phyloP scores from a whole-genome alignment of 2,797 vertebrate species.

The Hippocampus kuda region DNA sequence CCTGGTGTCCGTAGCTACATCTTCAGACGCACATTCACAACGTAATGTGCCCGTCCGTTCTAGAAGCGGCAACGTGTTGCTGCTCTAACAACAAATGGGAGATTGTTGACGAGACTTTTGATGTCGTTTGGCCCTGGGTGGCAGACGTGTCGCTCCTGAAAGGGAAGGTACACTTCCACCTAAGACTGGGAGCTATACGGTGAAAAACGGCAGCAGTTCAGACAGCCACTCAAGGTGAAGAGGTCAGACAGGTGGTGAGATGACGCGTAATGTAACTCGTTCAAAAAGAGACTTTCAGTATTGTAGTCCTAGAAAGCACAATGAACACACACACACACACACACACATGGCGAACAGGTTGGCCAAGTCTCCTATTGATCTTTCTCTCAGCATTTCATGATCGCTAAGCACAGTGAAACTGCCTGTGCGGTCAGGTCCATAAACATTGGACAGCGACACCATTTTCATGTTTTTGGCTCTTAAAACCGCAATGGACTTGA shows the following conservation, averaged over 20 bases:
- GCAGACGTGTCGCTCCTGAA: conserved; percentile 32
- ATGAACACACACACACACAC: too few species aligned
- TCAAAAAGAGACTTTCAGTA: too few species aligned
- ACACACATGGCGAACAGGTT: too few species aligned
- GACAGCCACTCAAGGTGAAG: conserved; percentile 11
- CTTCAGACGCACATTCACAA: neutral
- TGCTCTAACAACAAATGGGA: conserved; percentile 23
- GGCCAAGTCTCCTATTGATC: neutral
- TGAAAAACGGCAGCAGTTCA: conserved; percentile 17
- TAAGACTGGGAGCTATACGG: conserved; percentile 18
- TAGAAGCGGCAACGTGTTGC: conserved; percentile 25
- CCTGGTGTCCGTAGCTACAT: neutral
- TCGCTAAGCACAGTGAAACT: too few species aligned
- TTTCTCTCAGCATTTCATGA: too few species aligned
- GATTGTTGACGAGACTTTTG: conserved; percentile 40
- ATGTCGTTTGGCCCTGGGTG: conserved; percentile 35
- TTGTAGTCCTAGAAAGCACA: too few species aligned
- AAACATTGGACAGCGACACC: too few species aligned
- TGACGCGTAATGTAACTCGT: too few species aligned
- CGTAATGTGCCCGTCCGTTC: neutral
- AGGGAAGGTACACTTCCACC: conserved; percentile 17
- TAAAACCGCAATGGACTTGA: too few species aligned
- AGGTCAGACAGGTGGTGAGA: neutral
- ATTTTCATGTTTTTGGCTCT: too few species aligned
- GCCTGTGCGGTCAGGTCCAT: too few species aligned